Evolutionary conservation across 2,113 vertebrate species (phyloP).

Genomic region (Phasianus colchicus): DNA sequence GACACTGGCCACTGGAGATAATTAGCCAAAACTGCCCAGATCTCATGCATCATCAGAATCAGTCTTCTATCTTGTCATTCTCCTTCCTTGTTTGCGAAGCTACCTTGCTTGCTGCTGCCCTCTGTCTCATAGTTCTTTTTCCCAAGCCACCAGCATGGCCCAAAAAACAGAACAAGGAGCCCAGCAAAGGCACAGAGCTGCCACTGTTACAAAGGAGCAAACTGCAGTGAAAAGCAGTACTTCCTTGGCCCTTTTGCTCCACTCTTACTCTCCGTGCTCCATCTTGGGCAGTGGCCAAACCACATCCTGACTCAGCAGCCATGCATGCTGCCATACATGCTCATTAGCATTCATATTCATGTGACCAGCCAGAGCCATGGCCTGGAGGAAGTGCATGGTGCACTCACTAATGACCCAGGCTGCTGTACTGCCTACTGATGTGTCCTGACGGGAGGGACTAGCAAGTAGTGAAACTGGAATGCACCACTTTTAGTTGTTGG

Average conservation of each 20-base stretch:
- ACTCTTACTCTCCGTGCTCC: neutral
- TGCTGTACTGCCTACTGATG: neutral
- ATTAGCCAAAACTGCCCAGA: neutral
- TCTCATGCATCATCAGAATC: neutral
- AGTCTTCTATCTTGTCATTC: neutral
- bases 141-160: neutral
- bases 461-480: neutral
- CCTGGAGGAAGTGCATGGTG: neutral
- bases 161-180: neutral
- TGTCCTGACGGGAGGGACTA: neutral
- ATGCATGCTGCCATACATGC: too few relatives aligned
- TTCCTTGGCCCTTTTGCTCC: neutral
- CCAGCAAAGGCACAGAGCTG: neutral
- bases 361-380: neutral
- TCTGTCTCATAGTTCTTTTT: neutral
- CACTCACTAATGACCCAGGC: neutral
- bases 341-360: neutral
- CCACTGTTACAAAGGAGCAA: neutral
- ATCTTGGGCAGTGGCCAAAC: neutral
- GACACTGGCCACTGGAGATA: neutral
- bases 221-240: neutral
- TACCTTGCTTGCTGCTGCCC: neutral
- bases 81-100: neutral
- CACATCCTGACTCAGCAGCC: neutral
- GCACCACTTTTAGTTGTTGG: rapidly evolving